Evolutionary conservation across 2,113 vertebrate genomes (phyloP).

Genomic region (Tympanuchus pallidicinctus): DNA sequence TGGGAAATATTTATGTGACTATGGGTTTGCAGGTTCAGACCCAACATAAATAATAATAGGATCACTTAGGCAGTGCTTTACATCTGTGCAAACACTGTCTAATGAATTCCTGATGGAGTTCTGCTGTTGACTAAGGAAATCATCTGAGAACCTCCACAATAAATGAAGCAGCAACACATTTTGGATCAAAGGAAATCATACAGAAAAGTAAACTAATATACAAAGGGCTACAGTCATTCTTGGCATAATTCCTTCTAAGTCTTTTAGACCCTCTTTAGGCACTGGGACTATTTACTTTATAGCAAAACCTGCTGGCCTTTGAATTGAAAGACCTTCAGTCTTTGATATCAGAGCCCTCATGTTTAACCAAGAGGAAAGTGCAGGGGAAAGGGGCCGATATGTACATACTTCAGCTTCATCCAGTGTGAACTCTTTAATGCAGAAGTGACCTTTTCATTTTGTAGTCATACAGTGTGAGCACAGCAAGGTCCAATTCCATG

Average conservation of each 20-base stretch:
- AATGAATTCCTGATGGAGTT: constrained; percentile 65
- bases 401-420: not conserved
- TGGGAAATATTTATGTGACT: constrained; percentile 18
- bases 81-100: constrained; percentile 63
- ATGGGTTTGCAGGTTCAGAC: constrained; percentile 25
- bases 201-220: constrained; percentile 23
- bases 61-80: constrained; percentile 55
- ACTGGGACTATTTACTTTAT: constrained; percentile 8
- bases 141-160: constrained; percentile 35
- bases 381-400: not conserved
- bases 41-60: constrained; percentile 53
- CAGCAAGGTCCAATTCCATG: not conserved
- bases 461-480: not conserved
- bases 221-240: constrained; percentile 16
- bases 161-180: constrained; percentile 37
- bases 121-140: constrained; percentile 56
- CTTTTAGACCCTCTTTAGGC: not conserved
- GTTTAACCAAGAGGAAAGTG: not conserved
- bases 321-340: constrained; percentile 3
- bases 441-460: not conserved
- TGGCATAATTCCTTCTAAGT: constrained; percentile 14
- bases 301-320: constrained; percentile 4
- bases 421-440: not conserved
- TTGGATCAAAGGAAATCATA: constrained; percentile 50
- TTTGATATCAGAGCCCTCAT: constrained; percentile 20